These are phyloP conservation scores for Alectura lathami DNA, from an alignment of 2,113 vertebrate genomes.

Conservation along the genomic window DNA sequence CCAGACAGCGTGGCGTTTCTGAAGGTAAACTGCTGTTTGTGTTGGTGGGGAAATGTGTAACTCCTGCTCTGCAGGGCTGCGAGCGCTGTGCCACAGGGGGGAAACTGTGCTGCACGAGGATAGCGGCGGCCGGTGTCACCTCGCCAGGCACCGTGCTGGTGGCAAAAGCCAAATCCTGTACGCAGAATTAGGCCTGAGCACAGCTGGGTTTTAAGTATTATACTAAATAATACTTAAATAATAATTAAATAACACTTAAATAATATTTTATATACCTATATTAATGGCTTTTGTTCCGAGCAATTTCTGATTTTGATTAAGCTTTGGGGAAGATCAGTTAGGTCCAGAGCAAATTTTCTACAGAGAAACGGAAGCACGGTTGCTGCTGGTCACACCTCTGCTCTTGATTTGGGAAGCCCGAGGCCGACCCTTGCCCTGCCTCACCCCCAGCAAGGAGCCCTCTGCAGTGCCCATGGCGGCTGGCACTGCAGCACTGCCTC, in stretches of 20 bases:
- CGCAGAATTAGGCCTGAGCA: too few relatives aligned
- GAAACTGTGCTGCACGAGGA: background rate
- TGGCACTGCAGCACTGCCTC: background rate
- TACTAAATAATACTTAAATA: too few relatives aligned
- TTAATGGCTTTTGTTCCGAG: background rate
- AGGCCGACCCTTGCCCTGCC: background rate
- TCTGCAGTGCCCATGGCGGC: background rate
- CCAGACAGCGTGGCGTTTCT: accelerated
- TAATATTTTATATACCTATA: background rate
- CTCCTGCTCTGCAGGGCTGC: background rate
- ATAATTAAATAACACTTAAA: too few relatives aligned
- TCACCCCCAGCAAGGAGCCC: background rate
- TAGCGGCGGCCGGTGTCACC: accelerated
- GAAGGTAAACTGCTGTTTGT: background rate
- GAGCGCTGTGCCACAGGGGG: background rate
- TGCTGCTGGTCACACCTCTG: background rate
- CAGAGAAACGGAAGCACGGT: background rate
- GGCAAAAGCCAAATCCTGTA: background rate
- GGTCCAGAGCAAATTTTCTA: background rate
- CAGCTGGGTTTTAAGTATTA: too few relatives aligned
- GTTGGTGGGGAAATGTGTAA: background rate
- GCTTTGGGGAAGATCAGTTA: background rate
- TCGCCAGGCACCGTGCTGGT: background rate
- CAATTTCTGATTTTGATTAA: background rate
- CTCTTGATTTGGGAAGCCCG: background rate